Evolutionary conservation across 2,797 vertebrate species (phyloP).

Genomic region (Microcaecilia unicolor): DNA sequence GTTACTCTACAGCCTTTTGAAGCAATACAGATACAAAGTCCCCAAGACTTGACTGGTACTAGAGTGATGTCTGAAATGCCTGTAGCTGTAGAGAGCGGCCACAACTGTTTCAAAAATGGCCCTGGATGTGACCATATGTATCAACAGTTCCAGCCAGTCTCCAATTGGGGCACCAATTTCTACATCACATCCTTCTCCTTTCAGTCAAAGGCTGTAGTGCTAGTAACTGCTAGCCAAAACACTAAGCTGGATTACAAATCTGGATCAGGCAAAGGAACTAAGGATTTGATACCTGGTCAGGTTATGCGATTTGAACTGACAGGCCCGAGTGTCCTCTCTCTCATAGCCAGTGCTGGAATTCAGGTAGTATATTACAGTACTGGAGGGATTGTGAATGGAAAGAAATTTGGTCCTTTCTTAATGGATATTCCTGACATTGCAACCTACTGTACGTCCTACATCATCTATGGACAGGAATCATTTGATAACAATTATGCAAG

Average conservation of each 20-base stretch:
- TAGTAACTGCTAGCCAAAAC: slow-evolving; percentile 51
- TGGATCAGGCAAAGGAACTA: neutral
- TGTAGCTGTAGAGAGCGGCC: slow-evolving; percentile 52
- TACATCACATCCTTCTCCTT: slow-evolving; percentile 44
- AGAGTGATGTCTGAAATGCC: slow-evolving; percentile 41
- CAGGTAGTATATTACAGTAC: slow-evolving; percentile 59
- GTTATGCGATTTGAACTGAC: slow-evolving; percentile 3
- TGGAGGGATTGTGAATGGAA: neutral
- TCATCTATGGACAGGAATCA: slow-evolving; percentile 18
- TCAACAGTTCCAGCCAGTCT: slow-evolving; percentile 61
- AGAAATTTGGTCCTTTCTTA: slow-evolving; percentile 49
- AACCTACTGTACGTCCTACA: slow-evolving; percentile 48
- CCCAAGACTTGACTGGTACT: slow-evolving; percentile 38
- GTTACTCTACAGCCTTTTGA: slow-evolving; percentile 49
- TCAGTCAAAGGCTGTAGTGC: slow-evolving; percentile 37
- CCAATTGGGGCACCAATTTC: slow-evolving; percentile 55
- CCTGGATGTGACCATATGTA: slow-evolving; percentile 56
- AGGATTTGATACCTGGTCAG: slow-evolving; percentile 23
- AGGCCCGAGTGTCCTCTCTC: slow-evolving; percentile 18
- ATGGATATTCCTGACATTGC: slow-evolving; percentile 37
- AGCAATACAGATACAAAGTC: slow-evolving; percentile 56
- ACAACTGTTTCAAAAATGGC: slow-evolving; percentile 50
- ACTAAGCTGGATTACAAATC: slow-evolving; percentile 30
- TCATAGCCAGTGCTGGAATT: slow-evolving; percentile 48
- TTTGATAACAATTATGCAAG: slow-evolving; percentile 45